phyloP scores from a whole-genome alignment of 23 tunicate genomes.

The Pegea sp. region DNA sequence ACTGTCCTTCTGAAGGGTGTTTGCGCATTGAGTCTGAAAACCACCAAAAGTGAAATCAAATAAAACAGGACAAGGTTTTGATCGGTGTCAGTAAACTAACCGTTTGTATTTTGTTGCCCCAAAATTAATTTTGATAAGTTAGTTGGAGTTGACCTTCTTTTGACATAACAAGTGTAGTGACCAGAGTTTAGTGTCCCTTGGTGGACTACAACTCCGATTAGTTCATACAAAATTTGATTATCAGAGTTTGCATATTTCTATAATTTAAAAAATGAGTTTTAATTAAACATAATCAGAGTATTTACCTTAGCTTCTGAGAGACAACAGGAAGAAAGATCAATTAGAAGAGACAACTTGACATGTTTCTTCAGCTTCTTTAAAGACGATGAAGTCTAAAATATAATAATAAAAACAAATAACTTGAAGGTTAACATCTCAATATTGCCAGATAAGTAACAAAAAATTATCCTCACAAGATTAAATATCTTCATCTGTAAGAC shows the following conservation, averaged over 20 bases:
- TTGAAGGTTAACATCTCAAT: no score
- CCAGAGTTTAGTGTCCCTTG: constrained; percentile 51
- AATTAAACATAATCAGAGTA: background rate
- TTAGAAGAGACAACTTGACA: no score
- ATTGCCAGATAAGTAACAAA: no score
- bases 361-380: no score
- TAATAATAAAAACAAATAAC: no score
- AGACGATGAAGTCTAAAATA: no score
- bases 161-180: constrained; percentile 77
- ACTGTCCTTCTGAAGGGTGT: no score
- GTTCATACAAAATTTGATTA: constrained; percentile 15
- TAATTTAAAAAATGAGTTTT: background rate
- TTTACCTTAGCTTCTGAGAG: background rate
- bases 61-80: no score
- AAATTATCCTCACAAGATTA: constrained; percentile 23
- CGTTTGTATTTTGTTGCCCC: background rate
- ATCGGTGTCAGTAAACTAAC: no score
- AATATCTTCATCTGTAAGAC: constrained; percentile 57
- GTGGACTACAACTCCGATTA: constrained; percentile 69
- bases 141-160: constrained; percentile 8
- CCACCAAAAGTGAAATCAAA: no score
- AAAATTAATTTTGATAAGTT: background rate
- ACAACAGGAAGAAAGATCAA: no score
- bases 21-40: no score
- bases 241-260: constrained; percentile 33